A percentile compares a stretch with the other conserved stretches of the same genome.
phyloP scores from a whole-genome alignment of 2,888 invertebrate genomes.

The Amblyteles armatorius region DNA sequence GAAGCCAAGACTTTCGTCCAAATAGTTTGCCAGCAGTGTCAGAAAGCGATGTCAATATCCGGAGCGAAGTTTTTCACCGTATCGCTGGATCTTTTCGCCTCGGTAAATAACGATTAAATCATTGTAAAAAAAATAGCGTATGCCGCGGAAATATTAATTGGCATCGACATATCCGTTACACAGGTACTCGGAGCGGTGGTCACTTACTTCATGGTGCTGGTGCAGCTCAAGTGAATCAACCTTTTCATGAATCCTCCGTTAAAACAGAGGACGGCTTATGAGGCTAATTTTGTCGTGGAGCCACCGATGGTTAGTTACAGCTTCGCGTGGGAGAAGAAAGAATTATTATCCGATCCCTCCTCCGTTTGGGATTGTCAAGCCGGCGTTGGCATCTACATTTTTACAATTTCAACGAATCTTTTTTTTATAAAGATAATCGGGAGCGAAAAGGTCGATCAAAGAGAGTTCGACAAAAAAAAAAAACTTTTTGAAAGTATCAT shows the following conservation, averaged over 20 bases:
- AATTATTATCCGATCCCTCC: conserved; percentile 28
- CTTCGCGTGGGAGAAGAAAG: conserved; percentile 20
- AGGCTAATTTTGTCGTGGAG: conserved; percentile 38
- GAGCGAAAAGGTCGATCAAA: neutral
- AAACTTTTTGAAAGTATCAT: conserved; percentile 31
- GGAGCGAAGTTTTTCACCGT: conserved; percentile 96
- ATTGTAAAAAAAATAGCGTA: neutral
- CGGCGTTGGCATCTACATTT: conserved; percentile 39
- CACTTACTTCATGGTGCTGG: conserved; percentile 96
- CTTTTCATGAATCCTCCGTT: conserved; percentile 46
- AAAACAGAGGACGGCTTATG: conserved; percentile 36
- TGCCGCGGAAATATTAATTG: neutral
- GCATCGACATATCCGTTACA: neutral
- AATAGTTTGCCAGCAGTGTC: conserved; percentile 96
- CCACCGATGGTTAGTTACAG: conserved; percentile 37
- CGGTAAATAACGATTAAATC: conserved; percentile 87
- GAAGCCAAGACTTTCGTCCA: conserved; percentile 96
- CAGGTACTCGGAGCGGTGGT: conserved; percentile 95
- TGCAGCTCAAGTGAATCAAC: conserved; percentile 91
- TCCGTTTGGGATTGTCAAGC: conserved; percentile 9
- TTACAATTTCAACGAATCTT: conserved; percentile 12
- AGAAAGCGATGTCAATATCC: conserved; percentile 95
- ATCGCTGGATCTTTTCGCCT: conserved; percentile 94
- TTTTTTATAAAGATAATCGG: neutral
- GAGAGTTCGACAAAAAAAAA: conserved; percentile 2